Evolutionary conservation across 2,113 vertebrate species (phyloP), one percentile per base, ranked within the genome.

Genomic region (Lophius piscatorius): DNA sequence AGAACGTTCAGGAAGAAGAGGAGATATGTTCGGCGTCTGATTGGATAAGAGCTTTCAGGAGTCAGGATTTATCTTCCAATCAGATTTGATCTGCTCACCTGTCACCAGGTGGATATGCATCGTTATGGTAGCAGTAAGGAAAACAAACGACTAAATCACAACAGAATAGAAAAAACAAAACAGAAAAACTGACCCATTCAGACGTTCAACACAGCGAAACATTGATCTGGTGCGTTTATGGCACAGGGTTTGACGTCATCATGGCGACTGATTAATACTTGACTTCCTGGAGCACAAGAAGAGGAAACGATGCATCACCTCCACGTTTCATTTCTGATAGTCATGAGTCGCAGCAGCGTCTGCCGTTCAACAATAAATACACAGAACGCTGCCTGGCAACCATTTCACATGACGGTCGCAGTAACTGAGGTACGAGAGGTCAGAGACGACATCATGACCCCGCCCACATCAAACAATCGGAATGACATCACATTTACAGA

Each of bases 1-100:
- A 51, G 72, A 71, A 76, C 64, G 28, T 41, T 24, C 56, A 8
- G 11, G 17, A 50, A 29, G 21, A 63, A 18, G 21, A 16, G 6
- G 35, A 65, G 63, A 81, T 56, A 33, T 49, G 71, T 76, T 44
- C 3, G 28, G 9, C 41, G 2, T 70, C 62, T 58, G 64, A 83
- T 77, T 85, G 68, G 78, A 84, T 81, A 63, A 78, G 76, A 80
- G 77, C 75, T 81, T 71, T 74, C 26, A 28, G 51, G 52, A 56
- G 31, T 70, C 54, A 13, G 17, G 59, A 52, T 47, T 61, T 41
- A 42, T 61, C 3, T n/a, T 63, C 83, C 81, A 78, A 80, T 82
- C 74, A 55, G 74, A 59, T 68, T 55, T 67, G 29, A 56, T 29
- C 40, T 52, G 70, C 59, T 66, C 63, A 47, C 58, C 18, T 71